Percentiles rank a stretch among this genome's conserved stretches.
Evolutionary conservation across 1,140 invertebrate species (phyloP).

Genomic region (Drosophila arawakana): DNA sequence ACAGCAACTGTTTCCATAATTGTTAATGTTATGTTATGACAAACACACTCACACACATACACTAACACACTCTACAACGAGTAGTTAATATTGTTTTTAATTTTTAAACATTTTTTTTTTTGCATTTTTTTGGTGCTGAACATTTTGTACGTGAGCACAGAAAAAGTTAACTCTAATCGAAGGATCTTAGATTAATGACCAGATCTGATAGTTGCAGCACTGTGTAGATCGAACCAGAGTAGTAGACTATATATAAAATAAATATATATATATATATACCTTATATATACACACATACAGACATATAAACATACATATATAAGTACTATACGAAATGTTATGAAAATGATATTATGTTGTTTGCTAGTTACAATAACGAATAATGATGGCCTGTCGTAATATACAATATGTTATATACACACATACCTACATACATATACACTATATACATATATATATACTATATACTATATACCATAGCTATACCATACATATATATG

Average conservation of each 20-base stretch:
- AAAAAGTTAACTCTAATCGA: conserved; percentile 7
- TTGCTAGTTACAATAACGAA: conserved; percentile 41
- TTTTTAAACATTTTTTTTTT: too few relatives aligned
- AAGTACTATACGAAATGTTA: conserved; percentile 31
- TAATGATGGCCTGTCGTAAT: conserved; percentile 16
- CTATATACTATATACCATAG: conserved; percentile 33
- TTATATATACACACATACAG: background rate
- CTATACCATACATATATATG: conserved; percentile 17
- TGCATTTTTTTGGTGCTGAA: conserved; percentile 11
- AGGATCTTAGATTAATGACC: conserved; percentile 5
- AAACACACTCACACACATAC: conserved; percentile 33
- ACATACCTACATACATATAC: conserved; percentile 29
- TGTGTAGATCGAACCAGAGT: conserved; percentile 17
- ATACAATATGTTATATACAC: conserved; percentile 27
- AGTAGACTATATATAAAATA: background rate
- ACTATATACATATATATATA: conserved; percentile 29
- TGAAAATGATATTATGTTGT: conserved; percentile 39
- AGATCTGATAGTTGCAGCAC: conserved; percentile 3
- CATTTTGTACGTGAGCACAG: conserved; percentile 2
- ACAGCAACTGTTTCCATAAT: conserved; percentile 53
- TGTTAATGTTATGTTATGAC: conserved; percentile 63
- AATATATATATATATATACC: background rate
- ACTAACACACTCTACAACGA: conserved; percentile 18
- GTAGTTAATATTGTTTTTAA: conserved; percentile 42
- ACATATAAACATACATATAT: conserved; percentile 1